phyloP scores from a whole-genome alignment of 2,888 invertebrate species.

The Nomada fucata region DNA sequence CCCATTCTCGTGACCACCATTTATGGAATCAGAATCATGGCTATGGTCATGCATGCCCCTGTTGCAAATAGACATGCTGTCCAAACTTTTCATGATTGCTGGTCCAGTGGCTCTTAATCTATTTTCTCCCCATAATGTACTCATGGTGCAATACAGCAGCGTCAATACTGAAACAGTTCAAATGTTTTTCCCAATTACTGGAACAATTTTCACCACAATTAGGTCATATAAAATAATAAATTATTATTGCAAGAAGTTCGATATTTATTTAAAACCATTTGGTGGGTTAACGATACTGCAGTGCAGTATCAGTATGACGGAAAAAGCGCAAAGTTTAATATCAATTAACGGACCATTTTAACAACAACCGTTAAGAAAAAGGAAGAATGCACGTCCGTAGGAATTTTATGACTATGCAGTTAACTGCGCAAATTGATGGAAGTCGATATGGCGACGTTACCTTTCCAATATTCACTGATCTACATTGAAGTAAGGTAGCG shows the following conservation, averaged over 20 bases:
- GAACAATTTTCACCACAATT: too few species aligned
- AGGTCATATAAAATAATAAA: not conserved
- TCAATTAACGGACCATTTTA: not conserved
- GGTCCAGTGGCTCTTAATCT: constrained; percentile 62
- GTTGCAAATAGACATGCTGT: constrained; percentile 68
- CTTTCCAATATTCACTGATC: constrained; percentile 16
- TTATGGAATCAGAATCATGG: constrained; percentile 38
- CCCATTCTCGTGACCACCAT: constrained; percentile 26
- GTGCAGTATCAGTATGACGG: too few species aligned
- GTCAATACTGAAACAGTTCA: constrained; percentile 6
- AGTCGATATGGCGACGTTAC: constrained; percentile 48
- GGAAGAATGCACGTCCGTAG: not conserved
- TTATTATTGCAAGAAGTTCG: not conserved
- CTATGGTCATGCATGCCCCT: constrained; percentile 55
- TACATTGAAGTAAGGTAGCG: not conserved
- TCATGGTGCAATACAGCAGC: constrained; percentile 43
- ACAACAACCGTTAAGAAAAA: not conserved
- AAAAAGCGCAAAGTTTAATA: too few species aligned
- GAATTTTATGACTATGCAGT: not conserved
- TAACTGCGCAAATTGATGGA: constrained; percentile 55
- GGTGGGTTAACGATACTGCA: not conserved
- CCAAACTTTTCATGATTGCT: constrained; percentile 82
- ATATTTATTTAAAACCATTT: too few species aligned
- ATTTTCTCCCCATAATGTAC: constrained; percentile 36
- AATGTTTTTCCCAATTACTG: not conserved